Evolutionary conservation across 2,797 vertebrate species (phyloP), one percentile per base, ranked within the genome.

Genomic region (Lacerta viridis): DNA sequence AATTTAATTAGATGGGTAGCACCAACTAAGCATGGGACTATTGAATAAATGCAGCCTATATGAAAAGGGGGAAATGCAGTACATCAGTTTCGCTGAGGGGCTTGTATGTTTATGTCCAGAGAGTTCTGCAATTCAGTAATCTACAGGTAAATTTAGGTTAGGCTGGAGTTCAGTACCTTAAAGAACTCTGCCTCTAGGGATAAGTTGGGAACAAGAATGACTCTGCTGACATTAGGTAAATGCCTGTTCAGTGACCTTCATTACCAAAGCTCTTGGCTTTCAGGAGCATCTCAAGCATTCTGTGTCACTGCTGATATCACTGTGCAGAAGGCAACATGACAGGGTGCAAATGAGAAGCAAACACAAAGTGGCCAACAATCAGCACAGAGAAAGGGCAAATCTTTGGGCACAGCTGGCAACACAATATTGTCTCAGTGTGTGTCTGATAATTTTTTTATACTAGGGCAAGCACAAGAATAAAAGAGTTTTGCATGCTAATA

Each of bases 191-290:
- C n/a, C 72, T 85, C 83, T 78, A 41, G 71, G 84, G 50, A 69
- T 71, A 88, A 82, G n/a, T 43, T 20, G 61, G 71, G 13, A 75
- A 66, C 41, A 68, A 74, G 43, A 80, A 87, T 76, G 59, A 74
- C 43, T 87, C 68, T 69, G 17, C 25, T 46, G n/a, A 46, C 72
- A 81, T 88, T 81, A 77, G 46, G 78, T 71, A 85, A 88, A 88
- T 71, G 61, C 72, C 69, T 82, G 79, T 61, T 85, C 86, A 88
- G 46, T 88, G 84, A 88, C 79, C 83, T 90, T 90, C 90, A 78
- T 82, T 88, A 78, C 64, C 39, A 82, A 86, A 83, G 87, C 86
- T 39, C 79, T 79, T 82, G 84, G 72, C n/a, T 86, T 85, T 76
- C 33, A 88, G 72, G 76, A 77, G 43, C 88, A 89, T 86, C 55